Evolutionary conservation across 2,797 vertebrate genomes (phyloP), one percentile per base, ranked within the genome.

Genomic region (Aratinga solstitialis): DNA sequence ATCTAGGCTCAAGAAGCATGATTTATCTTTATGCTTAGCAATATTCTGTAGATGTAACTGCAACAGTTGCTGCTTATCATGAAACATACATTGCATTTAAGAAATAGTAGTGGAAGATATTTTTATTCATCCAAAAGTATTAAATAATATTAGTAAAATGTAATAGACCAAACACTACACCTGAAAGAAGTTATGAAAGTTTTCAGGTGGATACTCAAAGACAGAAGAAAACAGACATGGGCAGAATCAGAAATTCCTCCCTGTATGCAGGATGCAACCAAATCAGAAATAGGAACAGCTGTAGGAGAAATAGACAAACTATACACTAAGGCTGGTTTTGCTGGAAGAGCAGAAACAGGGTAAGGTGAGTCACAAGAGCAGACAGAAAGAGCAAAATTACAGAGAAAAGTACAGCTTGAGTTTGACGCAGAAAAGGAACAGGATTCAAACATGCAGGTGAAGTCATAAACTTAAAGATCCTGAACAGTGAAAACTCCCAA

Each of bases 181-280:
- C 3, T 2, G 6, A 73, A 89, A n/a, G 12, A 84, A 78, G 11
- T 65, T 47, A 59, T 1, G 1, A 3, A 72, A 56, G 8, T 36
- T 75, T 87, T 82, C 47, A 68, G 6, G 29, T 40, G 17, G 38
- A 53, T 63, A 74, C 7, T 56, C 7, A 7, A 90, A 92, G 47
- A 75, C 0, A 56, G 21, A 94, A 75, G 16, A 68, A 27, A 51
- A 90, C 0, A 62, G 40, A 68, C 6, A 84, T 0, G 0, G 26
- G 58, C 1, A 82, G 54, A 75, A 78, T 21, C 34, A 69, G 59
- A 95, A 96, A 87, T 18, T 34, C 8, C 7, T 88, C 66, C 14
- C 30, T 34, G 4, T 24, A 45, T 5, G 32, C 15, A 81, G 30
- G 9, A 67, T 36, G 18, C 17, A 79, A 90, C 26, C 24, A 63